These are phyloP conservation scores for Octodon degus DNA, from an alignment of 2,113 vertebrate species.

Conservation along the genomic window DNA sequence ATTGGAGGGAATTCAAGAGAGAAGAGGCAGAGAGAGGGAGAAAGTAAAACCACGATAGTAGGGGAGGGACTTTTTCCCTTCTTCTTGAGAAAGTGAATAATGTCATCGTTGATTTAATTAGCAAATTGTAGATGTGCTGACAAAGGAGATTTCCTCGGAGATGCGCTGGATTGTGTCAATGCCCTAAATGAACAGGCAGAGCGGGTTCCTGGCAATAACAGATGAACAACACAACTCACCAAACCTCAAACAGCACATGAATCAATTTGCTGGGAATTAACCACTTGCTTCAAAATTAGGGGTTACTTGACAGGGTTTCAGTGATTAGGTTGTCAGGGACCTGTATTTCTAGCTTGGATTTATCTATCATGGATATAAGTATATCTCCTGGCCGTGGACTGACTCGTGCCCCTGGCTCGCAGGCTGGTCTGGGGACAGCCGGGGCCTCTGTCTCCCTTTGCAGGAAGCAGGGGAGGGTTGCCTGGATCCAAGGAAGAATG, in stretches of 20 bases:
- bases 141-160: constrained; percentile 89
- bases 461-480: constrained; percentile 71
- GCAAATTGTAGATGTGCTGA: constrained; percentile 91
- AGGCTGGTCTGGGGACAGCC: constrained; percentile 65
- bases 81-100: constrained; percentile 87
- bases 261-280: constrained; percentile 90
- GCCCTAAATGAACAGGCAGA: constrained; percentile 88
- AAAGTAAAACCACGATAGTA: background rate
- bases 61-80: constrained; percentile 51
- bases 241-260: constrained; percentile 90
- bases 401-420: constrained; percentile 60
- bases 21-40: background rate
- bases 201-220: constrained; percentile 87
- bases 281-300: constrained; percentile 89
- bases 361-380: constrained; percentile 85
- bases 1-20: background rate
- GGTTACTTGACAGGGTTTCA: constrained; percentile 89
- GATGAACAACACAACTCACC: constrained; percentile 88
- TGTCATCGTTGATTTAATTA: constrained; percentile 91
- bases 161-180: constrained; percentile 88
- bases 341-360: constrained; percentile 86
- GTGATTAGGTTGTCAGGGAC: constrained; percentile 87
- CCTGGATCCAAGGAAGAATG: constrained; percentile 73
- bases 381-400: constrained; percentile 73
- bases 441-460: constrained; percentile 57